A percentile compares a stretch with the other conserved stretches of the same genome.
phyloP scores from a whole-genome alignment of 2,888 invertebrate species.

The Sacculina carcini region DNA sequence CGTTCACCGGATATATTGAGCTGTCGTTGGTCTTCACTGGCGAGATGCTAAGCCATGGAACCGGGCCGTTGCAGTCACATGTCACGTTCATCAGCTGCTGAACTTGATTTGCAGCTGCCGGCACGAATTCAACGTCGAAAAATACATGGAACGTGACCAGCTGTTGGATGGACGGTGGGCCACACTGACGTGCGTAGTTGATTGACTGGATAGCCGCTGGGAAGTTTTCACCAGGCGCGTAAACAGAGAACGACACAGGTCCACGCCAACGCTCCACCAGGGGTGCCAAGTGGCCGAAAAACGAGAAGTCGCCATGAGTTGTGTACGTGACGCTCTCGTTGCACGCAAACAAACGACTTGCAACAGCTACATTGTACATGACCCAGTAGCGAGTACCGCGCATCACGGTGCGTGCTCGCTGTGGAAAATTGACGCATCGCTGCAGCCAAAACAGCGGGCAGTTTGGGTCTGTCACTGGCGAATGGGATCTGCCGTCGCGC shows the following conservation, averaged over 20 bases:
- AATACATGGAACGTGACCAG: conserved; percentile 68
- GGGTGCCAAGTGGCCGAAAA: conserved; percentile 63
- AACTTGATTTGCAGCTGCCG: conserved; percentile 20
- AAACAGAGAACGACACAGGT: conserved; percentile 59
- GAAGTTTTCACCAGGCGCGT: conserved; percentile 63
- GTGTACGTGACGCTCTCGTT: conserved; percentile 70
- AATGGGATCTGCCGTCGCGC: too few species aligned
- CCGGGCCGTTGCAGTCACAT: conserved; percentile 35
- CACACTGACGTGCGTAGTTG: conserved; percentile 50
- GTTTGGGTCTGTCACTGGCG: too few species aligned
- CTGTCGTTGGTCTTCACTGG: conserved; percentile 37
- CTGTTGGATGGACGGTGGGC: conserved; percentile 38
- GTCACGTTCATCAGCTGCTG: conserved; percentile 5
- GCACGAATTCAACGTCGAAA: conserved; percentile 62
- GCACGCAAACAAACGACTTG: conserved; percentile 30
- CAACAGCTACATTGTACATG: conserved; percentile 54
- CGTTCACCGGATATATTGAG: conserved; percentile 65
- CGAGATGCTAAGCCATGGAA: conserved; percentile 28
- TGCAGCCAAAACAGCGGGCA: conserved; percentile 10
- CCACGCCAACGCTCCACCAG: conserved; percentile 64
- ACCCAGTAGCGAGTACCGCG: conserved; percentile 58
- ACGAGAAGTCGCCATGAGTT: conserved; percentile 72
- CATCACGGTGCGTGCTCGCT: conserved; percentile 23
- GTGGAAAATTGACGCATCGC: not conserved
- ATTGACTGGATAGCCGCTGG: conserved; percentile 47